Base-by-base conservation (phyloP, 2,888 invertebrate genomes). In the Eupithecia centaureata region DNA sequence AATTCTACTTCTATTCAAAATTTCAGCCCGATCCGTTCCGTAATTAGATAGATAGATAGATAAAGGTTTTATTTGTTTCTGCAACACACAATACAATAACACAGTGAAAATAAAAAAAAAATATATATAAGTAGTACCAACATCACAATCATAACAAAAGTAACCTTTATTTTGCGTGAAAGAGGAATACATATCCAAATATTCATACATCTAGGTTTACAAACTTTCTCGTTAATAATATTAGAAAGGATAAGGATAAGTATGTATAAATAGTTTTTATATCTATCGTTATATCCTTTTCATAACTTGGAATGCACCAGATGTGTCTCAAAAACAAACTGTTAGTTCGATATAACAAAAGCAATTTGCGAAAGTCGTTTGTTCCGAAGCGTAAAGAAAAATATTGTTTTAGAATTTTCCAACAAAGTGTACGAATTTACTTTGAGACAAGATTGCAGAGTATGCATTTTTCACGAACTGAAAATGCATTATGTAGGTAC, bases 361-460 rank as follows among this genome's bases (percentile, higher is more conserved):
- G 22, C 65, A 69, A 69, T 69, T 69, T 56, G 18, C 38, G 15
- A 65, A 63, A 60, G 28, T 65, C 25, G 27, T 63, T 57, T 57
- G 56, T 52, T 28, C 52, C 54, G 54, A 65, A 33, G 63, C 52
- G 57, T 22, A 65, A 65, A 56, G 54, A 54, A 62, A 68, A 61
- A 58, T 62, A 68, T 63, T 68, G 51, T 57, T 64, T 38, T 33
- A 15, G 59, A 56, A 65, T 56, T 69, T 63, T 56, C 22, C 56
- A 51, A 32, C 18, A 54, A 61, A 68, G 62, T 57, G 18, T 57
- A 38, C 62, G 42, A 32, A 54, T 54, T 68, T 25, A 38, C 42
- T 65, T 65, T 59, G 59, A n/a, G 62, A 32, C 32, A 57, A 30
- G 42, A 54, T 33, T 64, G 35, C 57, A 66, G 10, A n/a, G 32